A percentile compares a stretch with the other conserved stretches of the same genome.
Evolutionary conservation across 1,140 invertebrate species (phyloP).

Genomic region (Agraylea sexmaculata): DNA sequence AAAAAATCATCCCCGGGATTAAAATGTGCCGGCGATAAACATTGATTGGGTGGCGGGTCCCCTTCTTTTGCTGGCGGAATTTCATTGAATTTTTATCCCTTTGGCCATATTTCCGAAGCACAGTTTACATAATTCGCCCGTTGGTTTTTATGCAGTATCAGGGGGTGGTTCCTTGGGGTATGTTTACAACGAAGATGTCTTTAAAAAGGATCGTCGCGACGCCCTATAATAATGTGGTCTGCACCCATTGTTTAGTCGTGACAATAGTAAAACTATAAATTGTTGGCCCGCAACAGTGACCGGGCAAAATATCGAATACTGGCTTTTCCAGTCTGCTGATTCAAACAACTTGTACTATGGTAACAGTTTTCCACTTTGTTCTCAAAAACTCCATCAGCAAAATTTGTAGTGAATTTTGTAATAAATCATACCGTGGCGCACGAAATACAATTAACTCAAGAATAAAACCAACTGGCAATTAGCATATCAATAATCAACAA

Average conservation of each 20-base stretch:
- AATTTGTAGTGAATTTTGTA: no score
- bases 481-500: no score
- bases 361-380: no score
- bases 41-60: conserved; percentile 17
- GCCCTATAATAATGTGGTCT: conserved; percentile 8
- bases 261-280: no score
- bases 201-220: conserved; percentile 7
- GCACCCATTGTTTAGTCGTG: neutral
- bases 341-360: no score
- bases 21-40: conserved; percentile 22
- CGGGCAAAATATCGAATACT: no score
- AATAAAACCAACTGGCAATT: no score
- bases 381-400: no score
- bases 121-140: conserved; percentile 22
- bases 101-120: conserved; percentile 20
- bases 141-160: conserved; percentile 19
- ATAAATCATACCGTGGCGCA: no score
- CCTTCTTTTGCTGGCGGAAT: conserved; percentile 15
- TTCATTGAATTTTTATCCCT: conserved; percentile 23
- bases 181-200: conserved; percentile 20
- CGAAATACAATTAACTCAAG: no score
- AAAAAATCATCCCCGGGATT: conserved; percentile 17
- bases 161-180: conserved; percentile 12
- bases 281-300: no score
- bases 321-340: no score